phyloP scores from a whole-genome alignment of 2,888 invertebrate species.

The Tiliacea citrago region DNA sequence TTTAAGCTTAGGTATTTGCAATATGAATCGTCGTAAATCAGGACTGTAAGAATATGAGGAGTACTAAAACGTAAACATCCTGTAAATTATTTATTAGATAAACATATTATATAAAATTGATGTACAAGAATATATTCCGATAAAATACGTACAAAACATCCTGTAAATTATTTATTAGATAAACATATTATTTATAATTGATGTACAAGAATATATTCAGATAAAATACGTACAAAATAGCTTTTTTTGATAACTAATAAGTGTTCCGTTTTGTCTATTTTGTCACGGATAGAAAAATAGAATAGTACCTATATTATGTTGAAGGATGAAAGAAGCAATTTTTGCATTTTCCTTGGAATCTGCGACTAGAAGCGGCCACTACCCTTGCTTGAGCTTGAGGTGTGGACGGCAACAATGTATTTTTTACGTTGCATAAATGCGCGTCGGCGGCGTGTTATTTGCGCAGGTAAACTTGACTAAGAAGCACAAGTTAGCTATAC shows the following conservation, averaged over 20 bases:
- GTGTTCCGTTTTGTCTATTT: neutral
- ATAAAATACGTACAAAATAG: constrained; percentile 36
- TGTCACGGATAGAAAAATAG: too few relatives aligned
- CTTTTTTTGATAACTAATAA: neutral
- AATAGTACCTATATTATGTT: neutral
- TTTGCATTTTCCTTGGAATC: neutral
- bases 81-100: constrained; percentile 14
- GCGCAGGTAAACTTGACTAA: neutral
- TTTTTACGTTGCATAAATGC: too few relatives aligned
- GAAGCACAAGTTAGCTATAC: too few relatives aligned
- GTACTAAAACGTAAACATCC: neutral
- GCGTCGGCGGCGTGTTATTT: too few relatives aligned
- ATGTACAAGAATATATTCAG: constrained; percentile 31
- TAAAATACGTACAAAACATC: constrained; percentile 37
- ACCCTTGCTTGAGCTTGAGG: neutral
- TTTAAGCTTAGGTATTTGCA: neutral
- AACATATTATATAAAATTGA: constrained; percentile 17
- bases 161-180: constrained; percentile 16
- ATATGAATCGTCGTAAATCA: neutral
- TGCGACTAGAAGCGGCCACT: neutral
- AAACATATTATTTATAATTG: constrained; percentile 16
- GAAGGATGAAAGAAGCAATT: neutral
- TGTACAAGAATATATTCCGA: constrained; percentile 32
- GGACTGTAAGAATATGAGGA: neutral
- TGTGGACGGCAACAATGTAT: neutral